Conservation (phyloP, 2,113 vertebrate genomes). For the Poeciliopsis prolifica region DNA sequence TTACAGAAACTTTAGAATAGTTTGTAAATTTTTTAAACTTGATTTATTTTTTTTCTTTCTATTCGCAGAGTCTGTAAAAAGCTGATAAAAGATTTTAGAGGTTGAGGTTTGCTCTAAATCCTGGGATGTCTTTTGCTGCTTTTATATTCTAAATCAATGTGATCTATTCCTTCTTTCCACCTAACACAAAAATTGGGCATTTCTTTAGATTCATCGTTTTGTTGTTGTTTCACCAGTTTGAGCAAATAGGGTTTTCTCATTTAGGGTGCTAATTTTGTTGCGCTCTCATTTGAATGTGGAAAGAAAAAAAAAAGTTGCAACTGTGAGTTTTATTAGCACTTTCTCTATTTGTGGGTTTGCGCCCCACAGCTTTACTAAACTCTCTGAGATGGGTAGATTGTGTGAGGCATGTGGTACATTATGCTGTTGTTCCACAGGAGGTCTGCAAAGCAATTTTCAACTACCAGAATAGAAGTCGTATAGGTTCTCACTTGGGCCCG, state of each 20-base stretch:
- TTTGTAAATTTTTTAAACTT: conserved; percentile 28
- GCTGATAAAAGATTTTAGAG: conserved; percentile 35
- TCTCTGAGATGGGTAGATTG: conserved; percentile 41
- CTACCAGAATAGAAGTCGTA: conserved; percentile 66
- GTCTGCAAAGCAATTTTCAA: conserved; percentile 68
- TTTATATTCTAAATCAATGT: conserved; percentile 25
- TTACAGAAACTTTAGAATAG: conserved; percentile 17
- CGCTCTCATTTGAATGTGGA: conserved; percentile 57
- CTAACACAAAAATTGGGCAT: conserved; percentile 20
- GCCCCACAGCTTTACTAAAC: conserved; percentile 55
- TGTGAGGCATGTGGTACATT: conserved; percentile 60
- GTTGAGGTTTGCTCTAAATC: conserved; percentile 27
- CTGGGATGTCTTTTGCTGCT: conserved; percentile 29
- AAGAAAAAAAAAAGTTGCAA: conserved; percentile 15
- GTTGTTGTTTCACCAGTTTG: conserved; percentile 21
- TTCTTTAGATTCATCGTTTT: conserved; percentile 38
- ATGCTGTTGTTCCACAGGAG: conserved; percentile 47
- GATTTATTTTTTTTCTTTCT: not conserved
- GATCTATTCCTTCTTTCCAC: conserved; percentile 20
- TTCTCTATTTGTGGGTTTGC: conserved; percentile 68
- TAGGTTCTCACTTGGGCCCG: conserved; percentile 62
- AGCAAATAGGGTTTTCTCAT: conserved; percentile 46
- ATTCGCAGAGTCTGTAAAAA: conserved; percentile 22
- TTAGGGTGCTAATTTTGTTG: conserved; percentile 65
- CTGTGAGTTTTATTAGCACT: conserved; percentile 55